phyloP scores from a whole-genome alignment of 2,888 invertebrate species.

The Mylabris sibirica region DNA sequence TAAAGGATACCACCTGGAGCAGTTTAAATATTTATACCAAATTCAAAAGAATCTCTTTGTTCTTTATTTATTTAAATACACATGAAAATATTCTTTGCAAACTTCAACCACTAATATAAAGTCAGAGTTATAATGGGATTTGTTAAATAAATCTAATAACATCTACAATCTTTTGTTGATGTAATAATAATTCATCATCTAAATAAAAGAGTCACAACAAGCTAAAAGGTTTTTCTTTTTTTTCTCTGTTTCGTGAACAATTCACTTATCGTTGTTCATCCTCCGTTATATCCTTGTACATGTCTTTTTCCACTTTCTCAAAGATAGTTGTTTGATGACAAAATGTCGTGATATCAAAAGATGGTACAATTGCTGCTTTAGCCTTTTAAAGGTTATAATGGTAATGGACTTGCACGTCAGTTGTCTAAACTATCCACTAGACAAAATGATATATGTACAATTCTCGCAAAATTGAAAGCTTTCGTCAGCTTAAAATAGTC shows the following conservation, averaged over 20 bases:
- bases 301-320: not conserved
- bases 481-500: not conserved
- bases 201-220: conserved; percentile 47
- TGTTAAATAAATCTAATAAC: not conserved
- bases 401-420: not conserved
- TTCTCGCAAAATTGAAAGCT: not conserved
- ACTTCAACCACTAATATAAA: not conserved
- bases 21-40: not conserved
- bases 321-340: not conserved
- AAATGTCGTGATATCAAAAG: conserved; percentile 1
- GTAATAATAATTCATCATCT: conserved; percentile 43
- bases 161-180: not conserved
- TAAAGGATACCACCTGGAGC: conserved; percentile 1
- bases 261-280: conserved; percentile 29
- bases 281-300: not conserved
- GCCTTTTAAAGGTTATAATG: not conserved
- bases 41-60: not conserved
- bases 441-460: not conserved
- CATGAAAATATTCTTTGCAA: not conserved
- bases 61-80: not conserved
- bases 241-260: conserved; percentile 45
- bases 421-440: not conserved
- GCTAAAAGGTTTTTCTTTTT: conserved; percentile 34
- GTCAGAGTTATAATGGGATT: not conserved
- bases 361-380: not conserved